Conservation (phyloP, 2,888 invertebrate species). For the Diarsia mendica region DNA sequence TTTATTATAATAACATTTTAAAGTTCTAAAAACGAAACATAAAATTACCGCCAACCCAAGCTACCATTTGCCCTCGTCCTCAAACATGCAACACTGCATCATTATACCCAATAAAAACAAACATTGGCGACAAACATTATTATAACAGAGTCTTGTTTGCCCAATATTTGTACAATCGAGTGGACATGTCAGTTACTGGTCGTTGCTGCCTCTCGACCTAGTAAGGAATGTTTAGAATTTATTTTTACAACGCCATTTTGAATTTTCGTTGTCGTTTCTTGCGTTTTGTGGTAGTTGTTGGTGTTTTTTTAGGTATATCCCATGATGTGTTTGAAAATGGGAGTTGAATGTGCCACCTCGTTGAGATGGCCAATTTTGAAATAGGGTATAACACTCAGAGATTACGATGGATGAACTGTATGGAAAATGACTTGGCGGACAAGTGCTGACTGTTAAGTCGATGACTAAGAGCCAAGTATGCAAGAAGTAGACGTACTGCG, state of each 20-base stretch:
- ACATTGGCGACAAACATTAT: slow-evolving; percentile 76
- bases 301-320: not conserved
- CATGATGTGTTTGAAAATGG: slow-evolving; percentile 1
- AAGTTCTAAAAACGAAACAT: not conserved
- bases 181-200: slow-evolving; percentile 65
- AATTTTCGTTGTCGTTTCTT: slow-evolving; percentile 15
- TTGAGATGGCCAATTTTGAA: not conserved
- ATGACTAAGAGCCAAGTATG: not conserved
- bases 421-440: not conserved
- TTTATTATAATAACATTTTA: not conserved
- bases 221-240: slow-evolving; percentile 40
- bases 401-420: not conserved
- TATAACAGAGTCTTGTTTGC: slow-evolving; percentile 74
- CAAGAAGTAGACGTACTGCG: too few relatives aligned
- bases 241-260: slow-evolving; percentile 40
- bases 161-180: slow-evolving; percentile 79
- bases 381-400: not conserved
- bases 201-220: slow-evolving; percentile 61
- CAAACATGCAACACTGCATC: slow-evolving; percentile 67
- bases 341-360: not conserved
- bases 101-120: slow-evolving; percentile 73
- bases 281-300: slow-evolving; percentile 2
- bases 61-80: slow-evolving; percentile 36
- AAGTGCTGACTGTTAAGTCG: not conserved
- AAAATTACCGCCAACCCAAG: not conserved